Conservation (phyloP, 2,888 invertebrate species). For the Synanthedon formicaeformis region DNA sequence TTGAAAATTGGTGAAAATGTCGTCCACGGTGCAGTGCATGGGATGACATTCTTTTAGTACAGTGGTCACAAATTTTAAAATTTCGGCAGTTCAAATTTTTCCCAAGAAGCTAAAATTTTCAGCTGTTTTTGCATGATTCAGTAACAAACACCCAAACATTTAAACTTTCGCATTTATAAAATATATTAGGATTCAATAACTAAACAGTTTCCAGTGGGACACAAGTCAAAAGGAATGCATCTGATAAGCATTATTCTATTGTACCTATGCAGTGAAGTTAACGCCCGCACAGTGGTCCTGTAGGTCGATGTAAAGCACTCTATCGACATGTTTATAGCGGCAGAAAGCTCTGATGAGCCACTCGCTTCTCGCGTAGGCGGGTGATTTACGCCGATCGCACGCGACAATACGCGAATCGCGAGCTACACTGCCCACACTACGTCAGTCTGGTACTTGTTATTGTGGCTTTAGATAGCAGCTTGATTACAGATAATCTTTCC, state of each 20-base stretch:
- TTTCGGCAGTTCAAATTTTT: no score
- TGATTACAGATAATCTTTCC: no score
- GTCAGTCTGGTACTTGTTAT: constrained; percentile 1
- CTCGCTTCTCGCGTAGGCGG: constrained; percentile 41
- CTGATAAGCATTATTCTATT: constrained; percentile 40
- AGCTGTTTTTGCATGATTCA: no score
- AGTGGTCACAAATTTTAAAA: no score
- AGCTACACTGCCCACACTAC: constrained; percentile 4
- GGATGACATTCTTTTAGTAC: no score
- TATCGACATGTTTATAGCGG: constrained; percentile 16
- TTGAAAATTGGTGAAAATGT: no score
- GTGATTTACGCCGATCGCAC: constrained; percentile 34
- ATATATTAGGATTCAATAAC: no score
- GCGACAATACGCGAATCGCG: constrained; percentile 10
- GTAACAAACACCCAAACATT: no score
- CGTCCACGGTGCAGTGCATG: no score
- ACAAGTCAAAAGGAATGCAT: constrained; percentile 4
- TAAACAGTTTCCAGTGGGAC: no score
- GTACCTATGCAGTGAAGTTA: constrained; percentile 14
- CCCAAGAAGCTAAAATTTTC: no score
- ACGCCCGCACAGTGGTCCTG: constrained; percentile 32
- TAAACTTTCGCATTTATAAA: no score
- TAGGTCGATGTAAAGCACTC: constrained; percentile 8
- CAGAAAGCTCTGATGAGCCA: constrained; percentile 15
- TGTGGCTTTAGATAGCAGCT: neutral